Conservation (phyloP, 64 coral and sea anemone species). For the Pocillopora verrucosa region DNA sequence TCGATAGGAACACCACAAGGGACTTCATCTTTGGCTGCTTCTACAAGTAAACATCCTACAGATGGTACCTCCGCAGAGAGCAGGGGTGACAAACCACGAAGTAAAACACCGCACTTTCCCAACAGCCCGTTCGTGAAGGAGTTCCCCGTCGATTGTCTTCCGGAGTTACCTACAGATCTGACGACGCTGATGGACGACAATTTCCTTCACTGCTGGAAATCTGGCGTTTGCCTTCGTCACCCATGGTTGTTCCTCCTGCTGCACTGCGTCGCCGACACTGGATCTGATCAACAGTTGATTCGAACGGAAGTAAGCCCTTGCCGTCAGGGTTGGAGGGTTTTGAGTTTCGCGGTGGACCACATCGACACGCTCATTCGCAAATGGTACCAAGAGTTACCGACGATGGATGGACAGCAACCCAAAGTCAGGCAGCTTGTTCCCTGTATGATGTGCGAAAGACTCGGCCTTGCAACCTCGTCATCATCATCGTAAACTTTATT, state of each 20-base stretch:
- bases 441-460: conserved; percentile 66
- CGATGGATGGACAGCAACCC: conserved; percentile 37
- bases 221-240: conserved; percentile 81
- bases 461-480: conserved; percentile 52
- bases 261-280: too few species aligned
- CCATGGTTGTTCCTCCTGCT: conserved; percentile 63
- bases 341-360: too few species aligned
- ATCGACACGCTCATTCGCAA: too few species aligned
- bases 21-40: not conserved
- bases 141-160: conserved; percentile 35
- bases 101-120: conserved; percentile 24
- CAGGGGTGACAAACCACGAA: not conserved
- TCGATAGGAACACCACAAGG: not conserved
- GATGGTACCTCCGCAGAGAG: not conserved
- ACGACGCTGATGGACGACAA: conserved; percentile 66
- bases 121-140: conserved; percentile 59
- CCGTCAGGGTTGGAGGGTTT: too few species aligned
- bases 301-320: too few species aligned
- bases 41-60: not conserved
- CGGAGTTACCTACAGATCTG: conserved; percentile 60
- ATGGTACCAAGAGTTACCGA: too few species aligned
- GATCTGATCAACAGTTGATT: too few species aligned
- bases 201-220: conserved; percentile 87
- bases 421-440: conserved; percentile 75
- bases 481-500: too few species aligned